phyloP scores from a whole-genome alignment of 2,888 invertebrate genomes.

The Junonia oenone region DNA sequence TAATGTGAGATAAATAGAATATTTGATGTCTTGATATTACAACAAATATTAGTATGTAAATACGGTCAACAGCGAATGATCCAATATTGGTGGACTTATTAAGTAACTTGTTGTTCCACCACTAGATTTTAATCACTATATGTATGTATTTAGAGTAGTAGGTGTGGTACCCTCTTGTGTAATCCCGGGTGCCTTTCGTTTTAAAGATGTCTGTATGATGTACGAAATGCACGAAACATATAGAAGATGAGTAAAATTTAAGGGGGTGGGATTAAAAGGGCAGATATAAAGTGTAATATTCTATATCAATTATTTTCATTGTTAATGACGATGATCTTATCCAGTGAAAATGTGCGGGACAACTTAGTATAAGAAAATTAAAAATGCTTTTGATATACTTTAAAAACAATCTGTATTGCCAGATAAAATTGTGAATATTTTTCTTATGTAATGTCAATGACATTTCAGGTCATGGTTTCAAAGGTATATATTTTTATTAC shows the following conservation, averaged over 20 bases:
- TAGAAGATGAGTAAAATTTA: constrained; percentile 84
- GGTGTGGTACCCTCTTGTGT: constrained; percentile 75
- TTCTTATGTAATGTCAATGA: constrained; percentile 75
- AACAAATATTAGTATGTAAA: constrained; percentile 18
- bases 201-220: constrained; percentile 86
- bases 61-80: constrained; percentile 52
- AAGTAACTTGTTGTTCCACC: constrained; percentile 51
- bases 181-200: constrained; percentile 77
- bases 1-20: background rate
- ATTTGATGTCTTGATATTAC: background rate
- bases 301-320: constrained; percentile 73
- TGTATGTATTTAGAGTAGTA: constrained; percentile 68
- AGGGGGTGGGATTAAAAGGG: constrained; percentile 51
- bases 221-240: constrained; percentile 93
- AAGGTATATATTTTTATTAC: constrained; percentile 65
- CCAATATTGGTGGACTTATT: constrained; percentile 50
- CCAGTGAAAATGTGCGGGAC: constrained; percentile 68
- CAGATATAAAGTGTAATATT: constrained; percentile 64
- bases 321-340: constrained; percentile 60
- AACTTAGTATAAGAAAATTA: constrained; percentile 71
- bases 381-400: constrained; percentile 70
- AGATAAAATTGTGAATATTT: constrained; percentile 80
- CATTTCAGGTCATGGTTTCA: constrained; percentile 74
- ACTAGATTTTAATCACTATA: constrained; percentile 71
- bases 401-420: constrained; percentile 78